Conservation (phyloP, 2,797 vertebrate species). For the Cygnus olor region DNA sequence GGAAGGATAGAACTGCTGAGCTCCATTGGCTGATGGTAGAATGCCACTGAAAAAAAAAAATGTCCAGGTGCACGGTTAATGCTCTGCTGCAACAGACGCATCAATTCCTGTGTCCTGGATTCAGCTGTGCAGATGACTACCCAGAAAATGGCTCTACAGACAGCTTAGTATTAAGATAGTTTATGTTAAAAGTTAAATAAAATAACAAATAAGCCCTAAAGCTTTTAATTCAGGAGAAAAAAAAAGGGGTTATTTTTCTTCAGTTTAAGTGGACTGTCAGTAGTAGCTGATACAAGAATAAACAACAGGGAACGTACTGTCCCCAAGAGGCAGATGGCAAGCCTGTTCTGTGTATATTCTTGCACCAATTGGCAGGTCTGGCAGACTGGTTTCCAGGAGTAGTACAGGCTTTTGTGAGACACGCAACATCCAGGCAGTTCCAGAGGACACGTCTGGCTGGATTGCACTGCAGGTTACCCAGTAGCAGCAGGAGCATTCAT, state of each 20-base stretch:
- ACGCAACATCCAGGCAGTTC: not conserved
- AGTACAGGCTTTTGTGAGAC: not conserved
- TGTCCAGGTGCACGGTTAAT: not conserved
- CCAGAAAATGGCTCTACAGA: not conserved
- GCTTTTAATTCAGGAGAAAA: not conserved
- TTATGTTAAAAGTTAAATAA: not conserved
- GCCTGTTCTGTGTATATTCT: not conserved
- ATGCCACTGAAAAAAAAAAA: not conserved
- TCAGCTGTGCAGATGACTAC: not conserved
- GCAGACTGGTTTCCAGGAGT: not conserved
- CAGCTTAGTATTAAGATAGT: not conserved
- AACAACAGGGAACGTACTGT: not conserved
- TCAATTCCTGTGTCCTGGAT: not conserved
- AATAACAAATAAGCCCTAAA: not conserved
- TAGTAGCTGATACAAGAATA: not conserved
- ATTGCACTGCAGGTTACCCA: not conserved
- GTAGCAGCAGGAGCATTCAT: not conserved
- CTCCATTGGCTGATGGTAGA: not conserved
- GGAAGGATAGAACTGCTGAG: not conserved
- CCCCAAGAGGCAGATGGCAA: not conserved
- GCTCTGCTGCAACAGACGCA: not conserved
- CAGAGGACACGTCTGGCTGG: not conserved
- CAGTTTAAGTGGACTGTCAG: not conserved
- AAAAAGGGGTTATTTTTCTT: not conserved
- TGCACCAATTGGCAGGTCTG: no score